These are phyloP conservation scores for Knipowitschia caucasica DNA, from an alignment of 2,797 vertebrate genomes.

Conservation along the genomic window DNA sequence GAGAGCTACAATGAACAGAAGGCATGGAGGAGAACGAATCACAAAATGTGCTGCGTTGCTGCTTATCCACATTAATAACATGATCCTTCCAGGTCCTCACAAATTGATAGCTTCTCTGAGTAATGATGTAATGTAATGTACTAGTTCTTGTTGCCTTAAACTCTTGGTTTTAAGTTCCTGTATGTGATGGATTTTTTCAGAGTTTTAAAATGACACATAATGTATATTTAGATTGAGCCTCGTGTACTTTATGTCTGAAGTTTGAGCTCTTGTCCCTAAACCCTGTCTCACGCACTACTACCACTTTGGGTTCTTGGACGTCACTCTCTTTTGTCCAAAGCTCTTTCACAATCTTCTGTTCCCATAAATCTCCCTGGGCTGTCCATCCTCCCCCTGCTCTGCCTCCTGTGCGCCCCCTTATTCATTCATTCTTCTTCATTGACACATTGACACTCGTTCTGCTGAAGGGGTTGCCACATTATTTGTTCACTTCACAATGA, in stretches of 20 bases:
- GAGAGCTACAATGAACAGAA: constrained; percentile 29
- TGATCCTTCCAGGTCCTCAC: no score
- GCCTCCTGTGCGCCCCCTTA: constrained; percentile 24
- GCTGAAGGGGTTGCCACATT: constrained; percentile 40
- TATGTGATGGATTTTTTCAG: no score
- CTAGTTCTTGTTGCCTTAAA: no score
- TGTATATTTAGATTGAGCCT: no score
- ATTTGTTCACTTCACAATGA: constrained; percentile 57
- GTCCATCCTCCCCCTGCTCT: constrained; percentile 26
- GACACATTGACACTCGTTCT: constrained; percentile 50
- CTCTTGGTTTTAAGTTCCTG: no score
- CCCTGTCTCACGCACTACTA: constrained; percentile 26
- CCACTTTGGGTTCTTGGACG: constrained; percentile 16
- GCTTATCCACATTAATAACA: neutral
- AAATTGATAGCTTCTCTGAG: no score
- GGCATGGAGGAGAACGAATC: constrained; percentile 10
- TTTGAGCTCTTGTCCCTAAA: constrained; percentile 19
- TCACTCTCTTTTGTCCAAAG: constrained; percentile 30
- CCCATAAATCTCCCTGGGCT: constrained; percentile 35
- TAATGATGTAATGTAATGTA: no score
- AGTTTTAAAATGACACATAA: no score
- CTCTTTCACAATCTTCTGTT: constrained; percentile 28
- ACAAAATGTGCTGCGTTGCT: constrained; percentile 9
- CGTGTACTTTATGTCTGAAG: no score
- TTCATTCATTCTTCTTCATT: constrained; percentile 52